A percentile compares a stretch with the other conserved stretches of the same genome.
These are phyloP conservation scores for Vulpes ferrilata DNA, from an alignment of 2,113 vertebrate genomes.

Conservation along the genomic window DNA sequence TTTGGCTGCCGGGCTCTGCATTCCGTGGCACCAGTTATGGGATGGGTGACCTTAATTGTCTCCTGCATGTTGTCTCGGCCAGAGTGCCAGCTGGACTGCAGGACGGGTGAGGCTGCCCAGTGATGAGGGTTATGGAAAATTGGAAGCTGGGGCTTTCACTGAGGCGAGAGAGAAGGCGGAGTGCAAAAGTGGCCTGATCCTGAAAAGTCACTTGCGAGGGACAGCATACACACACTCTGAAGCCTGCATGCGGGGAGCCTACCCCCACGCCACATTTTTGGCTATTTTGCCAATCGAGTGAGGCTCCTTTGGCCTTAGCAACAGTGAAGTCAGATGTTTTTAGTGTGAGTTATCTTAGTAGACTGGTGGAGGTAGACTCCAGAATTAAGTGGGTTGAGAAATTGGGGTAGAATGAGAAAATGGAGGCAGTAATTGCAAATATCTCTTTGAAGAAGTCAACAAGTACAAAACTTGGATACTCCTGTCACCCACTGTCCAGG, in stretches of 20 bases:
- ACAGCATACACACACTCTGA: neutral
- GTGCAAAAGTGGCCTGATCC: neutral
- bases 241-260: fast-evolving
- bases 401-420: neutral
- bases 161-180: neutral
- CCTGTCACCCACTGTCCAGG: neutral
- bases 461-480: neutral
- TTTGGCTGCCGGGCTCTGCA: constrained; percentile 1
- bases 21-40: neutral
- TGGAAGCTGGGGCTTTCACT: neutral
- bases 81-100: neutral
- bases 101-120: neutral
- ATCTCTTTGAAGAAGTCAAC: neutral
- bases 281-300: neutral
- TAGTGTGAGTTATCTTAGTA: neutral
- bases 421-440: neutral
- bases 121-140: neutral
- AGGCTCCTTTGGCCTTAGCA: neutral
- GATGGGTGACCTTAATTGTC: neutral
- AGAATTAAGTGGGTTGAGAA: neutral
- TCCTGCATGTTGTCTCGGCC: neutral
- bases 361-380: neutral
- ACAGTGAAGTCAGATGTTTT: neutral
- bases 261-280: neutral
- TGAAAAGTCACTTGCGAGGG: neutral